A percentile compares a stretch with the other conserved stretches of the same genome.
These are phyloP conservation scores for Pelodytes ibericus DNA, from an alignment of 2,797 vertebrate genomes.

Conservation along the genomic window DNA sequence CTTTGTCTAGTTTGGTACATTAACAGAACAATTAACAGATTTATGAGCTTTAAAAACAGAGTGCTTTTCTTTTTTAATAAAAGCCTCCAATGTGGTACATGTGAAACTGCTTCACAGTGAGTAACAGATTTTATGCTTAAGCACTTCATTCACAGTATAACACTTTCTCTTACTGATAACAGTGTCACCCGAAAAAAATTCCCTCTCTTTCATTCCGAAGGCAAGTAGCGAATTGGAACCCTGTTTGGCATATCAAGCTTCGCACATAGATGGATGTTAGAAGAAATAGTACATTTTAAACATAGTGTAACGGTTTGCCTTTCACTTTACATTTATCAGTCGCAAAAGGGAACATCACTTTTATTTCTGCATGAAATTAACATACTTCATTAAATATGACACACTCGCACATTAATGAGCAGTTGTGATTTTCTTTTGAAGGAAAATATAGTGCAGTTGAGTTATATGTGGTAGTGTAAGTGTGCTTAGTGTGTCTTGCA, in stretches of 20 bases:
- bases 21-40: slow-evolving; percentile 23
- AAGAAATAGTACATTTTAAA: background rate
- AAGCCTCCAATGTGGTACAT: slow-evolving; percentile 17
- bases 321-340: background rate
- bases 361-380: background rate
- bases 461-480: too few relatives aligned
- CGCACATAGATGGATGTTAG: background rate
- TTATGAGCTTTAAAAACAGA: slow-evolving; percentile 13
- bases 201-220: background rate
- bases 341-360: background rate
- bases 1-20: slow-evolving; percentile 5
- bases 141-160: slow-evolving; percentile 44
- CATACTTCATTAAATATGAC: background rate
- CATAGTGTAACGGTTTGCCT: background rate
- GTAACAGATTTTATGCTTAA: slow-evolving; percentile 55
- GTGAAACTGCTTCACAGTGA: slow-evolving; percentile 48
- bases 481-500: too few relatives aligned
- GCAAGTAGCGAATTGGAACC: slow-evolving; percentile 9
- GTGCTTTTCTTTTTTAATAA: slow-evolving; percentile 8
- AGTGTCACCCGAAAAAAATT: slow-evolving; percentile 9
- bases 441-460: too few relatives aligned
- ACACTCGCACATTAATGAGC: background rate
- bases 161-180: slow-evolving; percentile 54
- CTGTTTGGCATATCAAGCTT: slow-evolving; percentile 21
- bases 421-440: background rate